phyloP scores from a whole-genome alignment of 2,113 vertebrate species.

The Gavia stellata region DNA sequence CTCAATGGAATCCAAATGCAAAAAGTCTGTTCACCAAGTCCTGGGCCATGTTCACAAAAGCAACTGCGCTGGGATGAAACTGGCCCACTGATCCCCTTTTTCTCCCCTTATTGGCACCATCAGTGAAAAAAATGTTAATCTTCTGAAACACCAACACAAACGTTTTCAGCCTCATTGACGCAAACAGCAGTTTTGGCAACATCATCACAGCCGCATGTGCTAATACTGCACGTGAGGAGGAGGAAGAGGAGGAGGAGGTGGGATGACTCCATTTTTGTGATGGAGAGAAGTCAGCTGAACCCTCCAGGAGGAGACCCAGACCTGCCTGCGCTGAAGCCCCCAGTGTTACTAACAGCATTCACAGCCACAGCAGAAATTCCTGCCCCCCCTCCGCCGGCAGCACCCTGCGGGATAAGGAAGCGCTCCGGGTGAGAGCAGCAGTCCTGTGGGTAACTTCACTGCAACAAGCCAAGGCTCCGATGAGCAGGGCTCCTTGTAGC shows the following conservation, averaged over 20 bases:
- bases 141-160: background rate
- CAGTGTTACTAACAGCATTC: rapidly evolving
- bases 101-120: background rate
- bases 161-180: background rate
- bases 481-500: background rate
- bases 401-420: rapidly evolving
- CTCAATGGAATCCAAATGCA: background rate
- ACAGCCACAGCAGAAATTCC: background rate
- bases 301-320: background rate
- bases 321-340: background rate
- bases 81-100: background rate
- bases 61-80: background rate
- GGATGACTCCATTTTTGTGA: background rate
- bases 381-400: background rate
- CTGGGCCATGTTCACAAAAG: background rate
- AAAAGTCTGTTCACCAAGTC: background rate
- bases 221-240: background rate
- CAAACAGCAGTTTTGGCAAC: background rate
- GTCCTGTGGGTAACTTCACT: background rate
- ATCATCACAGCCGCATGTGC: rapidly evolving
- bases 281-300: background rate
- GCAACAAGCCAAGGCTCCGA: background rate
- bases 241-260: background rate
- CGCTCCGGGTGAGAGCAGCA: background rate
- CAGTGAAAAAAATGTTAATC: background rate